phyloP scores from a whole-genome alignment of 2,797 vertebrate species.

The Anniella stebbinsi region DNA sequence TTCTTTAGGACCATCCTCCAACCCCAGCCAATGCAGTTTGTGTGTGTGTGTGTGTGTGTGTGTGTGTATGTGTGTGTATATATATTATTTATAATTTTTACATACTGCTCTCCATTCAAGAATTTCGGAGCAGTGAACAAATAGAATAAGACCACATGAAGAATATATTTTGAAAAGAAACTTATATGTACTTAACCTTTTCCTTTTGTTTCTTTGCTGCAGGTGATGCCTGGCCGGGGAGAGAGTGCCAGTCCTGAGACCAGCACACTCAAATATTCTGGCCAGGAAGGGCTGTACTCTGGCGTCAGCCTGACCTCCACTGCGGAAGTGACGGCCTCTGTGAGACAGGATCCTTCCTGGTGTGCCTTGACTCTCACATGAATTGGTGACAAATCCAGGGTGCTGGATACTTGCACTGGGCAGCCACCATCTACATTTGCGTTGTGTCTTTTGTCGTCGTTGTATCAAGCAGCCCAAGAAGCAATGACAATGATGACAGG shows the following conservation, averaged over 20 bases:
- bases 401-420: conserved; percentile 62
- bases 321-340: conserved; percentile 88
- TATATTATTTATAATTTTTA: too few relatives aligned
- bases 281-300: conserved; percentile 91
- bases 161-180: too few relatives aligned
- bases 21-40: too few relatives aligned
- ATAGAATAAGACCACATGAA: too few relatives aligned
- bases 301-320: conserved; percentile 91
- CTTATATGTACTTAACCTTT: background rate
- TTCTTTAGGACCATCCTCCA: background rate
- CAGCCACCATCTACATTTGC: conserved; percentile 10
- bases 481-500: conserved; percentile 71
- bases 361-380: conserved; percentile 95
- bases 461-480: conserved; percentile 56
- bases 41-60: too few relatives aligned
- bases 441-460: conserved; percentile 38
- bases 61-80: too few relatives aligned
- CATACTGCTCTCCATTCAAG: too few relatives aligned
- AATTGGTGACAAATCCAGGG: conserved; percentile 62
- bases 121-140: too few relatives aligned
- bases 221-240: conserved; percentile 91
- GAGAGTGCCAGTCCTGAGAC: conserved; percentile 85
- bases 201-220: conserved; percentile 17
- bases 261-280: conserved; percentile 90
- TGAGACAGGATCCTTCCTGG: conserved; percentile 92